Conservation (phyloP, 2,888 invertebrate species). For the Horisme vitalbata region DNA sequence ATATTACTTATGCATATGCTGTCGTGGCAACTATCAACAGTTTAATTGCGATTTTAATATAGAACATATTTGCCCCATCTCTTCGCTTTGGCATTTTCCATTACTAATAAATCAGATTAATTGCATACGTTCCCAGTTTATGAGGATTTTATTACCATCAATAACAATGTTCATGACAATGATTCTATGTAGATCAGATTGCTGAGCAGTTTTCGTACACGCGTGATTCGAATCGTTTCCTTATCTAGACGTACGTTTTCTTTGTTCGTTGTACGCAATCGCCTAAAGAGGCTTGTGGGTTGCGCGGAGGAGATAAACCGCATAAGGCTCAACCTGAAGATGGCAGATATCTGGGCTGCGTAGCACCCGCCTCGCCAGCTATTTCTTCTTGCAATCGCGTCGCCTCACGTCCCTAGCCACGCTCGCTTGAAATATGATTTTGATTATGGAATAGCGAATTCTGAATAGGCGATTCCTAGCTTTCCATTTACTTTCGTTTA, state of each 20-base stretch:
- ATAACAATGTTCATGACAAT: not conserved
- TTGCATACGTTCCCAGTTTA: no score
- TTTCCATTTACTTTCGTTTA: constrained; percentile 26
- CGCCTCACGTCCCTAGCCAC: constrained; percentile 42
- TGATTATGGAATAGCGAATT: constrained; percentile 60
- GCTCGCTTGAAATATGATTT: constrained; percentile 59
- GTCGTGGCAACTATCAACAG: no score
- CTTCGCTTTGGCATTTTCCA: not conserved
- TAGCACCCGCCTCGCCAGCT: constrained; percentile 38
- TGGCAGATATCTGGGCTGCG: constrained; percentile 63
- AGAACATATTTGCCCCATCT: not conserved
- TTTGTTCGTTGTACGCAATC: constrained; percentile 77
- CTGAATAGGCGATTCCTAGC: constrained; percentile 40
- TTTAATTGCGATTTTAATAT: not conserved
- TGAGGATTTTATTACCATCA: not conserved
- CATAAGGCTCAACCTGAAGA: constrained; percentile 55
- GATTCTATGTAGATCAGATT: constrained; percentile 7
- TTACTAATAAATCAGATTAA: not conserved
- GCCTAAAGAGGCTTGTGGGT: constrained; percentile 60
- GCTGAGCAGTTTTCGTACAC: constrained; percentile 40
- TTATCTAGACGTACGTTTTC: constrained; percentile 72
- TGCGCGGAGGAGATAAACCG: constrained; percentile 60
- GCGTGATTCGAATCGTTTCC: constrained; percentile 56
- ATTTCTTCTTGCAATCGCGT: constrained; percentile 50
- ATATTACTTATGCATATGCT: no score